These are phyloP conservation scores for Sceloporus undulatus DNA, from an alignment of 2,113 vertebrate species.

Conservation along the genomic window DNA sequence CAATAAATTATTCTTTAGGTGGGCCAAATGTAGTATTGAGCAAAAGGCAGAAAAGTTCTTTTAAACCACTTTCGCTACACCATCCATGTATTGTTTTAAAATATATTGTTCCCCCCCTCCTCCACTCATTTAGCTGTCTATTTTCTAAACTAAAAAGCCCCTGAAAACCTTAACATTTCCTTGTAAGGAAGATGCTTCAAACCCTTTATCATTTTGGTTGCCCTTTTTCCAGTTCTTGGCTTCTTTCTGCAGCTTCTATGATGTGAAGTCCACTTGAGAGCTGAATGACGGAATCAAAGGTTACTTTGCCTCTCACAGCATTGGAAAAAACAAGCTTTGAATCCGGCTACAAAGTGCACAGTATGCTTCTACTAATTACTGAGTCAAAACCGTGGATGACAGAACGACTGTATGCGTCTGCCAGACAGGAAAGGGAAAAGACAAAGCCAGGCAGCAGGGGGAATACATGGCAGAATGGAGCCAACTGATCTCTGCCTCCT, in stretches of 20 bases:
- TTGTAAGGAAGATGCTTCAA: neutral
- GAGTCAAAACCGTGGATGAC: neutral
- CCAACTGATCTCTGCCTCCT: neutral
- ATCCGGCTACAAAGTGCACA: neutral
- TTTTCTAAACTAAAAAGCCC: neutral
- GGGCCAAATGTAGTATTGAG: neutral
- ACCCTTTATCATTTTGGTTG: neutral
- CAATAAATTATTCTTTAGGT: neutral
- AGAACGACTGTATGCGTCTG: neutral
- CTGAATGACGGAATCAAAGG: neutral
- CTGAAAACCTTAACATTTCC: neutral
- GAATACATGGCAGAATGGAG: neutral
- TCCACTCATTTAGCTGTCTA: neutral
- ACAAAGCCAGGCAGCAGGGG: neutral
- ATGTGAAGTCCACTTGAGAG: slow-evolving; percentile 7
- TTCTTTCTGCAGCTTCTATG: neutral
- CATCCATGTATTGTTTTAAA: too few relatives aligned
- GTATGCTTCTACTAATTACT: neutral
- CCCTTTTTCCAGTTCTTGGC: neutral
- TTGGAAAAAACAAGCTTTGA: neutral
- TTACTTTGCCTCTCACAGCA: slow-evolving; percentile 6
- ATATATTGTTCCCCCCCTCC: too few relatives aligned
- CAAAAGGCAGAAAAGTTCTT: neutral
- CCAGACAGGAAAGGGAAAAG: neutral
- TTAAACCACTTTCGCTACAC: too few relatives aligned